Percentiles rank a stretch among this genome's conserved stretches.
Conservation (phyloP, 2,113 vertebrate species). For the Antennarius striatus region DNA sequence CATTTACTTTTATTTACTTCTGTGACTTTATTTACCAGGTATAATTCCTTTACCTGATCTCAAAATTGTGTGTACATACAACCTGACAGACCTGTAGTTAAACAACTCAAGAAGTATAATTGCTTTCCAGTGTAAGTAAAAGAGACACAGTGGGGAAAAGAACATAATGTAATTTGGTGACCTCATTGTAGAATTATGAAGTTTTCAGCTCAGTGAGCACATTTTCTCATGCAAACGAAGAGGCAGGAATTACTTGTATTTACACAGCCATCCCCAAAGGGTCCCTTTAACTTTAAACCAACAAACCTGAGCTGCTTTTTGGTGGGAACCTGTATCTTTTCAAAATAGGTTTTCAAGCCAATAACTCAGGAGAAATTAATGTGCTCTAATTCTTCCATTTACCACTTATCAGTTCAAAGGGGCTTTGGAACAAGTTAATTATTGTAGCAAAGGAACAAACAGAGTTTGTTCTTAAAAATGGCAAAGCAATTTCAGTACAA, state of each 20-base stretch:
- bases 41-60: constrained; percentile 79
- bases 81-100: constrained; percentile 84
- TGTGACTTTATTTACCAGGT: constrained; percentile 72
- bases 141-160: constrained; percentile 87
- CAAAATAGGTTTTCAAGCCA: constrained; percentile 63
- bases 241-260: constrained; percentile 87
- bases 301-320: constrained; percentile 83
- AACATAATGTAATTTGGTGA: constrained; percentile 92
- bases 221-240: constrained; percentile 83
- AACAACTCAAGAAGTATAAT: constrained; percentile 89
- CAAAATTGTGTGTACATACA: constrained; percentile 85
- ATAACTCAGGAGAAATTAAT: constrained; percentile 71
- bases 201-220: constrained; percentile 85
- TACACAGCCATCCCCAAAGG: constrained; percentile 88
- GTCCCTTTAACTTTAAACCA: constrained; percentile 83
- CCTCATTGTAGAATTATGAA: constrained; percentile 90
- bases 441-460: constrained; percentile 44
- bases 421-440: constrained; percentile 33
- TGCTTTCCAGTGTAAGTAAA: constrained; percentile 89
- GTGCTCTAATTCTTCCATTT: constrained; percentile 60
- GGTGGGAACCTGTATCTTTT: constrained; percentile 82
- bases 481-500: constrained; percentile 38
- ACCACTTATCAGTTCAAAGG: constrained; percentile 40
- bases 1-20: constrained; percentile 55
- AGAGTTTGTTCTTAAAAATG: constrained; percentile 38